These are phyloP conservation scores for Diorhabda carinulata DNA, from an alignment of 1,140 invertebrate genomes.

Conservation along the genomic window DNA sequence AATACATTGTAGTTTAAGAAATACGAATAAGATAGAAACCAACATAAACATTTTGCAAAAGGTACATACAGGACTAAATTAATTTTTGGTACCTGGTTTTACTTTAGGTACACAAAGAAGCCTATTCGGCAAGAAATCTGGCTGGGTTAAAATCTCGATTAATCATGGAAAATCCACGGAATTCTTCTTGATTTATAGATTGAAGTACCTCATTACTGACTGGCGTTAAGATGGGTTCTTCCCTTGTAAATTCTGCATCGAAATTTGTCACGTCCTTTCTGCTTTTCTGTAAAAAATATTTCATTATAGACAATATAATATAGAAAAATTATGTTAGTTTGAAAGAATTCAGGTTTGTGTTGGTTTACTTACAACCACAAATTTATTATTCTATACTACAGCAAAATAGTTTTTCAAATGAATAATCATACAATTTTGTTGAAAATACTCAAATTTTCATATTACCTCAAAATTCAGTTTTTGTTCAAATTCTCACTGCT, in stretches of 20 bases:
- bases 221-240: constrained; percentile 93
- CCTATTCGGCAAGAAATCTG: constrained; percentile 52
- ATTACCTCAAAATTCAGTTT: too few species aligned
- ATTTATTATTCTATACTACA: too few species aligned
- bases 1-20: too few species aligned
- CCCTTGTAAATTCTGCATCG: constrained; percentile 98
- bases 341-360: too few species aligned
- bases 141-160: constrained; percentile 87
- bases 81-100: neutral
- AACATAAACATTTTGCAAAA: too few species aligned
- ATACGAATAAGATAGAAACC: too few species aligned
- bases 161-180: constrained; percentile 94
- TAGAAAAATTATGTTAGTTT: too few species aligned
- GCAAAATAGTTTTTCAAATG: too few species aligned
- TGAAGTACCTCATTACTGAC: constrained; percentile 84
- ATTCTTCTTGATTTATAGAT: constrained; percentile 97
- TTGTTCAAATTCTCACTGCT: too few species aligned
- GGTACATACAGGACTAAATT: neutral
- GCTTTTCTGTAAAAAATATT: constrained; percentile 75
- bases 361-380: too few species aligned
- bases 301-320: neutral
- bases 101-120: constrained; percentile 5
- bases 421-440: too few species aligned
- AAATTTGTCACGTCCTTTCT: constrained; percentile 98
- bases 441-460: too few species aligned